Base-by-base conservation (phyloP, 2,888 invertebrate species). In the Anodontia alba region DNA sequence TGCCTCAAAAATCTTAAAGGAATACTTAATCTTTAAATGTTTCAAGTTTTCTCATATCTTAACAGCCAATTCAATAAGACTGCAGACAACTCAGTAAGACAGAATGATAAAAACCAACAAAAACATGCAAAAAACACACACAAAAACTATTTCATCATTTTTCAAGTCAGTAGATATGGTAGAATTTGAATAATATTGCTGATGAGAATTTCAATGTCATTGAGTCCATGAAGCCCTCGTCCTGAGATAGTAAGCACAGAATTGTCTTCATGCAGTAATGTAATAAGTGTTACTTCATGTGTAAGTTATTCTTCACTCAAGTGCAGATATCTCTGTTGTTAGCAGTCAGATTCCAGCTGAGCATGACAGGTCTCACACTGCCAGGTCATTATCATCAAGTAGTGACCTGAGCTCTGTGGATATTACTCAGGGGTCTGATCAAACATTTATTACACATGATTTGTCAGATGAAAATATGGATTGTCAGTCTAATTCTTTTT, bases 171-270 rank as follows among this genome's bases (percentile, higher is more conserved):
- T 57, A 57, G 29, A 57, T 26, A 57, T 57, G 57, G 57, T 57
- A 49, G 49, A 15, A 57, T 29, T 29, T 26, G 29, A 7, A 10
- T 3, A 29, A 20, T 7, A 8, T 23, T 5, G 20, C 51, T 29
- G 5, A 7, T 10, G 8, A 29, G 23, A 8, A 29, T 57, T n/a
- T 51, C 3, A 51, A 5, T 51, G 23, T 7, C 7, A 57, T 29
- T 57, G 57, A 57, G 8, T 57, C 57, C 57, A 57, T 57, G 57
- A 57, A 29, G 57, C 29, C 57, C 57, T 57, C 57, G 29, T 57
- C 8, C 29, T 26, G 26, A 57, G 8, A 51, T n/a, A 51, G 20
- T 5, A 12, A 51, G 5, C 51, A 51, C 51, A 51, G 8, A 5
- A 5, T 57, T 57, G 29, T 57, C 26, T 29, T 1, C 20, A 49